phyloP scores from a whole-genome alignment of 2,797 vertebrate species.

The Xyrichtys novacula region DNA sequence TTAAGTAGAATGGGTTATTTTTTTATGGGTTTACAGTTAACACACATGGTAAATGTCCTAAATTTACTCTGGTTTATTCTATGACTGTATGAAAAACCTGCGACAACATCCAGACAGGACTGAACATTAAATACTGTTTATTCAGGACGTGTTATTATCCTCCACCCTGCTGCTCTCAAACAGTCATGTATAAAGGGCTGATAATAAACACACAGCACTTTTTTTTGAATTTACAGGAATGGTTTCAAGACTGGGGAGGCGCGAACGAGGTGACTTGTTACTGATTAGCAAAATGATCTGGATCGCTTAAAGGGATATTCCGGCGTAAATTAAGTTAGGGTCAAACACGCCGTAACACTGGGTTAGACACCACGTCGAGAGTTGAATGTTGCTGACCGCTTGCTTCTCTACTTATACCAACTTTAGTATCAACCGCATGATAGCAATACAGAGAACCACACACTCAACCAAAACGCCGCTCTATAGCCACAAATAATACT shows the following conservation, averaged over 20 bases:
- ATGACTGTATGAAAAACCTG: constrained; percentile 9
- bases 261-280: not conserved
- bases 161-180: not conserved
- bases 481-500: too few species aligned
- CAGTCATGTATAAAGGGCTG: constrained; percentile 15
- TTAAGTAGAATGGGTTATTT: constrained; percentile 15
- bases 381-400: too few species aligned
- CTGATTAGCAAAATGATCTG: too few species aligned
- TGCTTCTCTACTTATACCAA: too few species aligned
- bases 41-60: not conserved
- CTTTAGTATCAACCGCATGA: too few species aligned
- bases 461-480: too few species aligned
- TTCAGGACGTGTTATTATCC: not conserved
- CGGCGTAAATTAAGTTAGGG: too few species aligned
- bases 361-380: too few species aligned
- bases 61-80: constrained; percentile 5
- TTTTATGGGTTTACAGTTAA: too few species aligned
- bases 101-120: constrained; percentile 8
- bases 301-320: too few species aligned
- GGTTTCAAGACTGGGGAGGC: constrained; percentile 44
- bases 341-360: too few species aligned
- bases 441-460: too few species aligned
- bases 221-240: constrained; percentile 24
- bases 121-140: constrained; percentile 27
- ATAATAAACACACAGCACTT: constrained; percentile 19